Evolutionary conservation across 2,113 vertebrate genomes (phyloP).

Genomic region (Phasianus colchicus): DNA sequence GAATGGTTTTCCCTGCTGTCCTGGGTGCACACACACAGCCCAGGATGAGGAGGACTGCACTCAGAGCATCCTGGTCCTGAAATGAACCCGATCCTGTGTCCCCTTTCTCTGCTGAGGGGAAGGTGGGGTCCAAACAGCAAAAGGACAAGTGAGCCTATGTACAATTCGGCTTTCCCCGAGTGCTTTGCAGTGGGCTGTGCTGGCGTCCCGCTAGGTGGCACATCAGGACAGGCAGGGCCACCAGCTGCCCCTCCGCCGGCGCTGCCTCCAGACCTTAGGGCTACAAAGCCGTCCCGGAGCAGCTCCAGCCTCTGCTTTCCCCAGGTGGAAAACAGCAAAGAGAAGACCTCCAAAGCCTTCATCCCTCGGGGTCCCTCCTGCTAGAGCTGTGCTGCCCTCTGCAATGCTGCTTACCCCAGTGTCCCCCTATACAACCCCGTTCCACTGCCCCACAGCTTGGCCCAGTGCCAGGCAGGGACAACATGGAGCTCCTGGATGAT

Average conservation of each 20-base stretch:
- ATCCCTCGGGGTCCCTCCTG: no score
- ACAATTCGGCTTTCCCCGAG: not conserved
- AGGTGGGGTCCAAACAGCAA: not conserved
- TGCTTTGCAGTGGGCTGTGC: not conserved
- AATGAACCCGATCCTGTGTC: not conserved
- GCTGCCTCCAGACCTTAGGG: not conserved
- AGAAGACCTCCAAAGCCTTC: not conserved
- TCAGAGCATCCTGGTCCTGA: not conserved
- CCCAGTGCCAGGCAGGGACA: not conserved
- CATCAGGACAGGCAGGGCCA: not conserved
- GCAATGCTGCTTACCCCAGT: accelerated
- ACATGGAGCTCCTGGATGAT: not conserved
- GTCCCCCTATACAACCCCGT: not conserved
- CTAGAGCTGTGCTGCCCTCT: not conserved
- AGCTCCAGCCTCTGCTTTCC: not conserved
- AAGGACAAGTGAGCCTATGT: no score
- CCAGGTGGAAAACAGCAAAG: not conserved
- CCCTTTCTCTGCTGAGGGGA: not conserved
- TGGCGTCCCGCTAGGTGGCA: not conserved
- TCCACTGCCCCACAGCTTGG: accelerated
- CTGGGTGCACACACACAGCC: not conserved
- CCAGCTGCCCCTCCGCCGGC: not conserved
- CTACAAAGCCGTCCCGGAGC: not conserved
- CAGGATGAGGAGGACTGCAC: not conserved
- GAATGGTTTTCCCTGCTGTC: not conserved